Percentiles rank a stretch among this genome's conserved stretches.
Evolutionary conservation across 2,888 invertebrate genomes (phyloP).

Genomic region (Desoria tigrina): DNA sequence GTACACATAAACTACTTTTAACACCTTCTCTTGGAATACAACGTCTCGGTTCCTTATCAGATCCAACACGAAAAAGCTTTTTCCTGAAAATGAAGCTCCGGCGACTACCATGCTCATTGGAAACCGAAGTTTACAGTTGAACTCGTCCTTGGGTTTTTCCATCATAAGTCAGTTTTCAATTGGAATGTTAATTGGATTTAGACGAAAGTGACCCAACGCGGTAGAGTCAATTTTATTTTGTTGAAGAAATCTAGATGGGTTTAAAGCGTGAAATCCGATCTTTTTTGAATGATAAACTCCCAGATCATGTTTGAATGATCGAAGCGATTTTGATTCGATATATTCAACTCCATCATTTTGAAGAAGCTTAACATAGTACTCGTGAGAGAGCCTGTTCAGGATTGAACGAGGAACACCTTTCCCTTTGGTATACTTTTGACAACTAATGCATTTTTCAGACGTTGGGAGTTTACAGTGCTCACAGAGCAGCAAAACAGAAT

Average conservation of each 20-base stretch:
- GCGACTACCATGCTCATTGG: not conserved
- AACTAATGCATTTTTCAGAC: not conserved
- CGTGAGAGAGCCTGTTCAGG: conserved; percentile 3
- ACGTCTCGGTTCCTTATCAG: not conserved
- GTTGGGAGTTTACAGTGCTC: conserved; percentile 4
- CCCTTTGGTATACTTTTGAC: not conserved
- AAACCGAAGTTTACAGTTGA: not conserved
- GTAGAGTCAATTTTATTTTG: not conserved
- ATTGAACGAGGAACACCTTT: not conserved
- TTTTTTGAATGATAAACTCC: not conserved
- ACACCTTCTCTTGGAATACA: not conserved
- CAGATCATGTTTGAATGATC: not conserved
- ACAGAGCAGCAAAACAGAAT: conserved; percentile 6
- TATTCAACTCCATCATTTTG: not conserved
- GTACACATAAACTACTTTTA: conserved; percentile 12
- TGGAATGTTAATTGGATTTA: not conserved
- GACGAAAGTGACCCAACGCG: not conserved
- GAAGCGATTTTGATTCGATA: not conserved
- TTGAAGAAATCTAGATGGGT: conserved; percentile 1
- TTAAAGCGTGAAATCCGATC: not conserved
- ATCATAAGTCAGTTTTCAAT: not conserved
- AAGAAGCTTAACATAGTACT: not conserved
- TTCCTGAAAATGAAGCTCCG: not conserved
- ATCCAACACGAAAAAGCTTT: not conserved
- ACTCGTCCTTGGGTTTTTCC: not conserved